A percentile compares a stretch with the other conserved stretches of the same genome.
Evolutionary conservation across 2,113 vertebrate species (phyloP).

Genomic region (Elachura formosa): DNA sequence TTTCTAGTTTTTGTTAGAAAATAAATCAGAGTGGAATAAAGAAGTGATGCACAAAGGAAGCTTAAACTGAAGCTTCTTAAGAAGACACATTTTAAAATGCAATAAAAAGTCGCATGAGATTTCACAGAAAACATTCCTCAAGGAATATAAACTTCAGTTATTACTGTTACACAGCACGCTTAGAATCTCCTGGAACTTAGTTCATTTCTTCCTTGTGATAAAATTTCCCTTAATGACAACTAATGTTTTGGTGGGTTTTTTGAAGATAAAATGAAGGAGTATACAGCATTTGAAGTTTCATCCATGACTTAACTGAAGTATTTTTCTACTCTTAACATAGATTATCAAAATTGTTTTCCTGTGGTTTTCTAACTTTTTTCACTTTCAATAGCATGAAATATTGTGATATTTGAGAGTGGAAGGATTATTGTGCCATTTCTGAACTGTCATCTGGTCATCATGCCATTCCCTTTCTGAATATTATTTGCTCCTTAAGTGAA

Average conservation of each 20-base stretch:
- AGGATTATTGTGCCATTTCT: not conserved
- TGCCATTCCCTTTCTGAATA: not conserved
- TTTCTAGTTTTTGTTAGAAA: not conserved
- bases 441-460: not conserved
- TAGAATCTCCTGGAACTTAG: not conserved
- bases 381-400: not conserved
- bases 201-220: not conserved
- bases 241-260: not conserved
- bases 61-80: not conserved
- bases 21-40: not conserved
- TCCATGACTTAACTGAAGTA: not conserved
- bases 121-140: not conserved
- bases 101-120: not conserved
- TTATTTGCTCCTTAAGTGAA: not conserved
- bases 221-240: not conserved
- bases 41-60: not conserved
- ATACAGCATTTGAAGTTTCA: not conserved
- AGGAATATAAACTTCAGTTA: not conserved
- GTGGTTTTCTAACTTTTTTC: not conserved
- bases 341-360: not conserved
- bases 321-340: not conserved
- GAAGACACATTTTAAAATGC: not conserved
- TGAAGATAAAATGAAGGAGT: not conserved
- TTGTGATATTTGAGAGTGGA: not conserved
- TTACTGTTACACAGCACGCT: not conserved